A percentile compares a stretch with the other conserved stretches of the same genome.
These are phyloP conservation scores for Gorsachius magnificus DNA, from an alignment of 2,797 vertebrate genomes.

Conservation along the genomic window DNA sequence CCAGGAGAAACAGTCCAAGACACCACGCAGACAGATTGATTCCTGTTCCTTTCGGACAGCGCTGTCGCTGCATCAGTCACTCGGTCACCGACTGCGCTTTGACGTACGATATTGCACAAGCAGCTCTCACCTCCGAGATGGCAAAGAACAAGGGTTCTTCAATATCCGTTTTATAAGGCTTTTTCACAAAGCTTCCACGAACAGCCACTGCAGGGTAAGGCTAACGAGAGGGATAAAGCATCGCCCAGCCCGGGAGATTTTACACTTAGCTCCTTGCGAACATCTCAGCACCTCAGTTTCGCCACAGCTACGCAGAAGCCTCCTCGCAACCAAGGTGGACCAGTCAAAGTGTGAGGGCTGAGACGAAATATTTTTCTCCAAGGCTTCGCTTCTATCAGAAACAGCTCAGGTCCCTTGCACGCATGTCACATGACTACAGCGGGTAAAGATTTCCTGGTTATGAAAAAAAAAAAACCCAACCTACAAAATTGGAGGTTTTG, in stretches of 20 bases:
- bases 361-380: not conserved
- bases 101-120: rapidly evolving
- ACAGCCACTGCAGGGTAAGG: not conserved
- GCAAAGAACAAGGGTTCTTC: not conserved
- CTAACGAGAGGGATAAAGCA: not conserved
- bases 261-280: not conserved
- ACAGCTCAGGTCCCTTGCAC: not conserved
- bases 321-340: not conserved
- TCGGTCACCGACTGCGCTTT: rapidly evolving
- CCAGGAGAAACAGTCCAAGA: not conserved
- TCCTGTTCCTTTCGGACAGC: not conserved
- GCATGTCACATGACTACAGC: rapidly evolving
- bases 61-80: not conserved
- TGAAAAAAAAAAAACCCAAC: not conserved
- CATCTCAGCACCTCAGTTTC: not conserved
- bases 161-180: rapidly evolving
- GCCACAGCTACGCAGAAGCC: not conserved
- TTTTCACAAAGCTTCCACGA: not conserved
- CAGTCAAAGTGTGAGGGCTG: not conserved
- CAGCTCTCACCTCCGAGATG: not conserved
- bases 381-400: not conserved
- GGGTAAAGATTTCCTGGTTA: not conserved
- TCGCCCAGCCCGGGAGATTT: not conserved
- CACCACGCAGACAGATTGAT: not conserved
- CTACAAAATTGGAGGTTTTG: not conserved